Evolutionary conservation across 2,113 vertebrate genomes (phyloP).

Genomic region (Cathartes aura): DNA sequence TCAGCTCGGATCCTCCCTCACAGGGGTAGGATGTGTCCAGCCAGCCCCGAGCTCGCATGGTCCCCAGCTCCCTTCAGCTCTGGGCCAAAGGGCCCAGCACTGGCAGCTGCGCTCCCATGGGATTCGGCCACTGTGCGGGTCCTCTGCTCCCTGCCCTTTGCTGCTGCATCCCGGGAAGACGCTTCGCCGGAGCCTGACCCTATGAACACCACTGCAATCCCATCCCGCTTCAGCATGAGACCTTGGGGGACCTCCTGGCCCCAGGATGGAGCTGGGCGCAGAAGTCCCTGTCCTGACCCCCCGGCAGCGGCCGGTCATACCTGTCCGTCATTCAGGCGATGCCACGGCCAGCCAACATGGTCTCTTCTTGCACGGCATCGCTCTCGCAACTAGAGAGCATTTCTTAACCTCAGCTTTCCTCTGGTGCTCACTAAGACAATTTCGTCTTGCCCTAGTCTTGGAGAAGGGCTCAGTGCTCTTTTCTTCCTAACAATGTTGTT

Average conservation of each 20-base stretch:
- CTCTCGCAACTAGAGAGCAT: neutral
- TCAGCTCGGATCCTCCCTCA: neutral
- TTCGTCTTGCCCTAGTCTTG: neutral
- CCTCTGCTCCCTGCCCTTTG: neutral
- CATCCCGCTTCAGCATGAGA: neutral
- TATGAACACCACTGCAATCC: neutral
- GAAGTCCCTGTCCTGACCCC: neutral
- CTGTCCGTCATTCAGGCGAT: fast-evolving
- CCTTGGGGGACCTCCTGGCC: neutral
- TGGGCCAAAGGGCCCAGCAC: neutral
- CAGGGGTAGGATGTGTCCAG: neutral
- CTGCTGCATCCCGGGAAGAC: neutral
- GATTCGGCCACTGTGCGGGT: fast-evolving
- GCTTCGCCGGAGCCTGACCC: neutral
- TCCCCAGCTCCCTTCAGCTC: neutral
- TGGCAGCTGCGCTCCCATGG: fast-evolving
- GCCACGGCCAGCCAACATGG: neutral
- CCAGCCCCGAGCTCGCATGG: neutral
- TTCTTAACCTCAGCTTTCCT: neutral
- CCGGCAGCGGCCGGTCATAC: neutral
- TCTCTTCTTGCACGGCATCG: fast-evolving
- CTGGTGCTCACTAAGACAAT: neutral
- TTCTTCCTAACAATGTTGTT: neutral
- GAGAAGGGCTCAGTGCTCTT: neutral
- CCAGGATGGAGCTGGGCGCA: neutral